Evolutionary conservation across 2,797 vertebrate species (phyloP), one percentile per base, ranked within the genome.

Genomic region (Mallotus villosus): DNA sequence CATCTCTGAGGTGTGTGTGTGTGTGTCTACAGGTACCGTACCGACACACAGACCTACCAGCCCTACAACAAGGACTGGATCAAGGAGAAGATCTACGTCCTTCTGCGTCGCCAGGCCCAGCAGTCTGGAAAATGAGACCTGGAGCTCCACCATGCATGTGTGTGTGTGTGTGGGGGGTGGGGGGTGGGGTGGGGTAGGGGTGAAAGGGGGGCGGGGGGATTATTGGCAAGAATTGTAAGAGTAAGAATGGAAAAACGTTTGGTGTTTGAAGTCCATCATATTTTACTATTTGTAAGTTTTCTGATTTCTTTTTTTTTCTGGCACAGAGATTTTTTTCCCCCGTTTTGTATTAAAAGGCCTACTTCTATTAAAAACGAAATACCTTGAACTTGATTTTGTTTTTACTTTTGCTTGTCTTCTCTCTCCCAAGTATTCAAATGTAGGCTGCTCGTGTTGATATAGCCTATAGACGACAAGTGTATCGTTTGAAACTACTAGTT

Each of bases 41-140:
- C 95, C 67, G 96, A 98, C 92, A 98, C 97, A 70, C 96, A 98
- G 93, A 98, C 97, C 1, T 99, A 98, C 92, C 97, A 98, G 67
- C 97, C 96, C 0, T 97, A 98, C 92, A 98, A 98, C 91, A 98
- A 99, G 94, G 97, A 99, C 90, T 99, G 97, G 97, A 99, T 99
- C 91, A 99, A 99, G 90, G 96, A 98, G 94, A 99, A 98, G 94
- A 98, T 98, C 90, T 99, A 97, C 1, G 95, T 98, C 72, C 94
- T 98, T 80, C 94, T 99, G 37, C 95, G 95, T 71, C 95, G 96
- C 83, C 97, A 98, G 90, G 97, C 97, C 80, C 97, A 99, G 81
- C 97, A 98, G 92, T 95, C 96, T 0, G 94, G 92, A 41, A 97
- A 98, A 93, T 97, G 87, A 91, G 69, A 9, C 55, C 19, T 5